These are phyloP conservation scores for Erannis defoliaria DNA, from an alignment of 2,888 invertebrate species.

Conservation along the genomic window DNA sequence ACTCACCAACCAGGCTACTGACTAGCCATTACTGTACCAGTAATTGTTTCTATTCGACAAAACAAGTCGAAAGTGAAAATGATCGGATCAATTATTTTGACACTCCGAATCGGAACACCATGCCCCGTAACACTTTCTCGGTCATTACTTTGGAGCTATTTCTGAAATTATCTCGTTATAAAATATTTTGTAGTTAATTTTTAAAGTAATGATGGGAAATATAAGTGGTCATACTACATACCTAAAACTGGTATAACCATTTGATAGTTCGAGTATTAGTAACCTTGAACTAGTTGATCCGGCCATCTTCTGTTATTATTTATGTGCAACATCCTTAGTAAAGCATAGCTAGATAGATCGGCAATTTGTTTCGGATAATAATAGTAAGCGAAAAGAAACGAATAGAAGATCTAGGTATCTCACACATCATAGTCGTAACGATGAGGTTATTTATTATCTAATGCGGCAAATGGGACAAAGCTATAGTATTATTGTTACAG, in stretches of 20 bases:
- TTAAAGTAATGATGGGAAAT: slow-evolving; percentile 22
- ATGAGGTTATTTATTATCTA: too few species aligned
- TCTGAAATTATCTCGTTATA: slow-evolving; percentile 21
- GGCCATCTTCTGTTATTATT: slow-evolving; percentile 22
- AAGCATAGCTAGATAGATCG: not conserved
- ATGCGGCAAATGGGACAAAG: too few species aligned
- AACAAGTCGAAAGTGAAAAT: slow-evolving; percentile 41
- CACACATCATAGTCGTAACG: not conserved
- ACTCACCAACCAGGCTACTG: too few species aligned
- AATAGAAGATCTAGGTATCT: not conserved
- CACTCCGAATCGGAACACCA: slow-evolving; percentile 36
- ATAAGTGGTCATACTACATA: not conserved
- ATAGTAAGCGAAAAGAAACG: not conserved
- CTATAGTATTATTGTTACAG: too few species aligned
- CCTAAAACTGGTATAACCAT: not conserved
- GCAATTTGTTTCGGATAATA: slow-evolving; percentile 7
- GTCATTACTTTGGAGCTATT: slow-evolving; percentile 19
- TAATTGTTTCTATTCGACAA: slow-evolving; percentile 13
- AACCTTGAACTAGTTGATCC: slow-evolving; percentile 13
- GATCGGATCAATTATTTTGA: slow-evolving; percentile 36
- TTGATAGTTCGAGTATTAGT: slow-evolving; percentile 10
- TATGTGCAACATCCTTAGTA: slow-evolving; percentile 24
- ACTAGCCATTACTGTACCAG: not conserved
- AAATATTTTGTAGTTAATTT: slow-evolving; percentile 9
- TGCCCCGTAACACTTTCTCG: slow-evolving; percentile 41